phyloP scores from a whole-genome alignment of 2,888 invertebrate species.

The Girardia tigrina region DNA sequence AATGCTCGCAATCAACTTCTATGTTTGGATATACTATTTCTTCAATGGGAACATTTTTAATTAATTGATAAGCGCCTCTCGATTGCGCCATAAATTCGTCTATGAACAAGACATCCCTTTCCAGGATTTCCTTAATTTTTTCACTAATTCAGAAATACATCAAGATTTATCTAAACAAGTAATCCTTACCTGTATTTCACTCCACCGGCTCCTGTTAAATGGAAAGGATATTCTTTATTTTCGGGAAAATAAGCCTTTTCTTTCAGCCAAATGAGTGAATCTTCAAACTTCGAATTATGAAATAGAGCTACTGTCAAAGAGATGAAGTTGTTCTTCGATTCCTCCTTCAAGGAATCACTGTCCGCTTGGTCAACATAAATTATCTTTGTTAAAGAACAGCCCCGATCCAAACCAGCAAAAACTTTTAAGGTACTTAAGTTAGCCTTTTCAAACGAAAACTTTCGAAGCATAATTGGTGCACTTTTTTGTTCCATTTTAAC shows the following conservation, averaged over 20 bases:
- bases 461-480: neutral
- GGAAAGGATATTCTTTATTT: neutral
- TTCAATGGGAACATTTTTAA: neutral
- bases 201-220: slow-evolving; percentile 1
- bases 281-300: neutral
- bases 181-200: slow-evolving; percentile 14
- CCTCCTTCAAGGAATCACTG: neutral
- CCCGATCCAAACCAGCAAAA: neutral
- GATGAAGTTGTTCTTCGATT: neutral
- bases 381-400: neutral
- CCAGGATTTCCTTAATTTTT: slow-evolving; percentile 18
- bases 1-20: neutral
- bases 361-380: slow-evolving; percentile 10
- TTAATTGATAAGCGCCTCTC: neutral
- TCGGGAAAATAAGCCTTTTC: neutral
- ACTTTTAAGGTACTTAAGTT: neutral
- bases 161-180: neutral
- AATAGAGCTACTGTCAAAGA: neutral
- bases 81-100: slow-evolving; percentile 24
- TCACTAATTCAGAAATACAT: neutral
- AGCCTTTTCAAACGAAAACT: neutral
- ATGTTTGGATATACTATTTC: neutral
- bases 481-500: neutral
- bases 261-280: neutral
- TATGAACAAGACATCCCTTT: slow-evolving; percentile 24